Evolutionary conservation across 2,888 invertebrate genomes (phyloP).

Genomic region (Lumbricus terrestris): DNA sequence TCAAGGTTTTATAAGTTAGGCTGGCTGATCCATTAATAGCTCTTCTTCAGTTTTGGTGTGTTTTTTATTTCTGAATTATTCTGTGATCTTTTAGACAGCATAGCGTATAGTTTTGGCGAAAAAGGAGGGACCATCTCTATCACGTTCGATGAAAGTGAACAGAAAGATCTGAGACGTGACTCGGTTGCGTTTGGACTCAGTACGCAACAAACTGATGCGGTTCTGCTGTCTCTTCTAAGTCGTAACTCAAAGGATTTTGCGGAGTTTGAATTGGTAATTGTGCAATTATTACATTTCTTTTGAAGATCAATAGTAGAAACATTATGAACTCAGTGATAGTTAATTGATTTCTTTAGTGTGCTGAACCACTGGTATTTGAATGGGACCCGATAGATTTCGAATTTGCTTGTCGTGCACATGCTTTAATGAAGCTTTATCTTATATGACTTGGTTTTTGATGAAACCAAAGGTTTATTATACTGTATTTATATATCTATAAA

Average conservation of each 20-base stretch:
- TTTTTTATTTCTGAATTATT: slow-evolving; percentile 8
- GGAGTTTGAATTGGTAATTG: slow-evolving; percentile 83
- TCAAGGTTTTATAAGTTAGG: no score
- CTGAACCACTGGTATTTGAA: neutral
- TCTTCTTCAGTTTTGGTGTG: neutral
- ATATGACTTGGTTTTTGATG: neutral
- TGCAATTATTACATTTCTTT: neutral
- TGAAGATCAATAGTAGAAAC: no score
- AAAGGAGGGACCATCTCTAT: slow-evolving; percentile 71
- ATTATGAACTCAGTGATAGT: neutral
- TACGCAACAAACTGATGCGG: slow-evolving; percentile 77
- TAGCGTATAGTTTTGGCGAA: slow-evolving; percentile 89
- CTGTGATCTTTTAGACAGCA: slow-evolving; percentile 71
- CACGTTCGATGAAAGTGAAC: slow-evolving; percentile 77
- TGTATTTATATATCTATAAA: neutral
- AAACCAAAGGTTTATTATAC: neutral
- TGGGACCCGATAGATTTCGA: neutral
- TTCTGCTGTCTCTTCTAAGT: slow-evolving; percentile 85
- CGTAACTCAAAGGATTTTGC: slow-evolving; percentile 88
- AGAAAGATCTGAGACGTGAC: slow-evolving; percentile 86
- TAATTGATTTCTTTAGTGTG: neutral
- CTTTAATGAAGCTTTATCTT: neutral
- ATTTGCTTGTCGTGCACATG: neutral
- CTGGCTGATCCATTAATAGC: no score
- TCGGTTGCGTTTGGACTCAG: slow-evolving; percentile 87